Conservation (phyloP, 2,888 invertebrate genomes). For the Rotaria socialis region DNA sequence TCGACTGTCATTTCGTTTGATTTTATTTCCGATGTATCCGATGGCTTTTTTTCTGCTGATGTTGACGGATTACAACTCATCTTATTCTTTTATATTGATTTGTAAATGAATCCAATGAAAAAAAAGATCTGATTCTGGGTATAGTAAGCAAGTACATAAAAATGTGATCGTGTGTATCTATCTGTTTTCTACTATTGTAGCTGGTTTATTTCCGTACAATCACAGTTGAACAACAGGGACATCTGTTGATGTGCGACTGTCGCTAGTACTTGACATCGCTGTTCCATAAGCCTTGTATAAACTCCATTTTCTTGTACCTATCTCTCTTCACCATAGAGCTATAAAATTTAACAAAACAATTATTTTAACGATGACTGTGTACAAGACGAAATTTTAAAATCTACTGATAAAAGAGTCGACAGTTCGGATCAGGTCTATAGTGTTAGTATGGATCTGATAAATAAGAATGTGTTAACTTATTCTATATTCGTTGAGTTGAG, state of each 20-base stretch:
- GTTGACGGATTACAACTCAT: neutral
- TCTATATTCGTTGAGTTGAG: too few relatives aligned
- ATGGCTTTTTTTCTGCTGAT: neutral
- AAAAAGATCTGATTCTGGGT: neutral
- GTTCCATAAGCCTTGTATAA: too few relatives aligned
- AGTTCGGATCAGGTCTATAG: too few relatives aligned
- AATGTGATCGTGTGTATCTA: neutral
- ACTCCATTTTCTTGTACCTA: too few relatives aligned
- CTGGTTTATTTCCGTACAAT: neutral
- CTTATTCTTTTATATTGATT: neutral
- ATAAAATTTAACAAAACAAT: too few relatives aligned
- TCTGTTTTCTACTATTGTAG: neutral
- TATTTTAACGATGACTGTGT: too few relatives aligned
- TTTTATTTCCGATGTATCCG: neutral
- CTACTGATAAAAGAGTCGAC: too few relatives aligned
- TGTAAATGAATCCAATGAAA: neutral
- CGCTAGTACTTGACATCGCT: too few relatives aligned
- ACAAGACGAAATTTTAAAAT: too few relatives aligned
- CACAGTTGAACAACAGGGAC: neutral
- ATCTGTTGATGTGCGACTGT: neutral
- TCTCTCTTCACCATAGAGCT: too few relatives aligned
- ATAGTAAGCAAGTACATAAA: neutral
- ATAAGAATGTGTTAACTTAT: too few relatives aligned
- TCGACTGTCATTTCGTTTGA: neutral
- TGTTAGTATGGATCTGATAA: too few relatives aligned